These are phyloP conservation scores for Triplophysa siluroides DNA, from an alignment of 2,113 vertebrate species.

Conservation along the genomic window DNA sequence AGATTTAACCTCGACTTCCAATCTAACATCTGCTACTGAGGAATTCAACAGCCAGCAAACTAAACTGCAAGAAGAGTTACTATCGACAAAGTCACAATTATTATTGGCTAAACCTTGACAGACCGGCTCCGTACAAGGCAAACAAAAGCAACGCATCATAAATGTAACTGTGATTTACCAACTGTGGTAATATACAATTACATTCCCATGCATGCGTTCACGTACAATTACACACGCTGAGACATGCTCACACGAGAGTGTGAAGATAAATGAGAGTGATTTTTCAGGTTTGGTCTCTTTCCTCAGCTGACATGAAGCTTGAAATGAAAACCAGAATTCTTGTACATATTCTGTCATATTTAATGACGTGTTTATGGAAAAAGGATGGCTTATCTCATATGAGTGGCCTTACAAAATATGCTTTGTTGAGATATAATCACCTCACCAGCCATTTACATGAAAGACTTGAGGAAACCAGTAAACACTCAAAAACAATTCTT, in stretches of 20 bases:
- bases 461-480: neutral
- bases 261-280: neutral
- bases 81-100: neutral
- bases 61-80: slow-evolving; percentile 8
- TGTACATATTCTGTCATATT: neutral
- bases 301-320: neutral
- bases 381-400: neutral
- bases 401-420: neutral
- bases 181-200: slow-evolving; percentile 8
- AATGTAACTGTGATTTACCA: slow-evolving; percentile 21
- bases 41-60: neutral
- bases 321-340: neutral
- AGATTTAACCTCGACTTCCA: neutral
- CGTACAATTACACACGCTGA: neutral
- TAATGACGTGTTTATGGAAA: neutral
- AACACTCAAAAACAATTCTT: neutral
- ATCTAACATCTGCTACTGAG: slow-evolving; percentile 2
- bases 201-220: neutral
- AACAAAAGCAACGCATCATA: neutral
- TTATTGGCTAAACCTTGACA: slow-evolving; percentile 7
- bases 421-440: neutral
- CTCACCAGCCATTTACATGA: neutral
- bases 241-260: neutral
- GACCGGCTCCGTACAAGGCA: neutral
- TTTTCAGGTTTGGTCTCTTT: neutral